phyloP scores from a whole-genome alignment of 2,797 vertebrate species.

The Cyprinodon diabolis region DNA sequence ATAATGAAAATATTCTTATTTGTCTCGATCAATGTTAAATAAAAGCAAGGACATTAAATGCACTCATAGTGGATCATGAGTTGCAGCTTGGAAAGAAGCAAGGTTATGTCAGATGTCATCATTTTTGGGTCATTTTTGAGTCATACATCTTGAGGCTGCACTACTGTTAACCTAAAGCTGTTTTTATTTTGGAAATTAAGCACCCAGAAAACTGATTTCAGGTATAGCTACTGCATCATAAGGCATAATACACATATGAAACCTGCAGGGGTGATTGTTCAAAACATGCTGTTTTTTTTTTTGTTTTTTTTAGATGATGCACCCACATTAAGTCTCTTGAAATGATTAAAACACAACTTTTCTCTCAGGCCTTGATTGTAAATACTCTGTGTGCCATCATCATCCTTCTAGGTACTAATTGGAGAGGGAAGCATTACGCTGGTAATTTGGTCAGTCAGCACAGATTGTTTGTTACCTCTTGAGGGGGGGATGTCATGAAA shows the following conservation, averaged over 20 bases:
- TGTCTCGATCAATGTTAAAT: slow-evolving; percentile 6
- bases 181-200: slow-evolving; percentile 33
- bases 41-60: not conserved
- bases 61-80: slow-evolving; percentile 9
- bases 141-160: slow-evolving; percentile 40
- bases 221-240: not conserved
- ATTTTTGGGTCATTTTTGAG: slow-evolving; percentile 16
- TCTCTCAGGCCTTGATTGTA: slow-evolving; percentile 24
- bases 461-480: slow-evolving; percentile 44
- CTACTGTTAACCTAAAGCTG: slow-evolving; percentile 39
- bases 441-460: slow-evolving; percentile 59
- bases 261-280: slow-evolving; percentile 2
- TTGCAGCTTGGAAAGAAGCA: slow-evolving; percentile 23
- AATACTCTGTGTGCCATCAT: slow-evolving; percentile 14
- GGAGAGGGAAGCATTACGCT: slow-evolving; percentile 37
- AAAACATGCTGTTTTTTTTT: not conserved
- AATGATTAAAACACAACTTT: slow-evolving; percentile 16
- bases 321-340: not conserved
- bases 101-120: slow-evolving; percentile 40
- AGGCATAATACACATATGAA: not conserved
- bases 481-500: slow-evolving; percentile 48
- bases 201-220: slow-evolving; percentile 3
- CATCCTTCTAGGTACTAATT: slow-evolving; percentile 42
- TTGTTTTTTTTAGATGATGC: not conserved
- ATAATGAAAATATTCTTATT: not conserved